Percentiles rank a stretch among this genome's conserved stretches.
Evolutionary conservation across 2,888 invertebrate species (phyloP).

Genomic region (Cetonia aurata): DNA sequence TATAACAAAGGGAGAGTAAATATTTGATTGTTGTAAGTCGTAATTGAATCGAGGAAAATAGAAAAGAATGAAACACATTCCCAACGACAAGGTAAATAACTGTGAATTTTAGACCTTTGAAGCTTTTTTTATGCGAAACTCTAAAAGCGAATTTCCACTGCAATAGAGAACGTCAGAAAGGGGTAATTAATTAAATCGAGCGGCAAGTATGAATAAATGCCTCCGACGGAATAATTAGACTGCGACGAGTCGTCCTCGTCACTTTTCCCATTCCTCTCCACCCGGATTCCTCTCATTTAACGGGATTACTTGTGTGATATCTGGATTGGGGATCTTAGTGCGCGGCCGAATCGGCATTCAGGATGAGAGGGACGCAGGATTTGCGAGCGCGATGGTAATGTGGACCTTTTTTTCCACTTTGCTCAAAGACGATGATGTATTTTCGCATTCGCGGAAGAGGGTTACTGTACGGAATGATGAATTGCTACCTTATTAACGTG

Average conservation of each 20-base stretch:
- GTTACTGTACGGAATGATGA: conserved; percentile 10
- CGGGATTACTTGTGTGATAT: conserved; percentile 14
- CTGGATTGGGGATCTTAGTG: conserved; percentile 15
- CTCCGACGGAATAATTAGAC: too few species aligned
- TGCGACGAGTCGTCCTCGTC: background rate
- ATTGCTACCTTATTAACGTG: conserved; percentile 9
- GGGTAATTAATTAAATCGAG: too few species aligned
- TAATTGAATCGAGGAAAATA: too few species aligned
- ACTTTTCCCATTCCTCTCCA: background rate
- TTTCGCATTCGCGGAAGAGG: conserved; percentile 5
- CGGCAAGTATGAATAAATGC: too few species aligned
- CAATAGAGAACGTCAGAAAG: too few species aligned
- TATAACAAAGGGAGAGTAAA: too few species aligned
- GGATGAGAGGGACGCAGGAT: conserved; percentile 7
- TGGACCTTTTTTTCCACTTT: conserved; percentile 5
- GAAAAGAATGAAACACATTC: too few species aligned
- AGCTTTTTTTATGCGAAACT: too few species aligned
- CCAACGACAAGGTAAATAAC: too few species aligned
- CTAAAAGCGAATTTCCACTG: too few species aligned
- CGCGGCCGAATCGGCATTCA: conserved; percentile 14
- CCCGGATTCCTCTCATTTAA: conserved; percentile 4
- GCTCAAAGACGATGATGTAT: conserved; percentile 11
- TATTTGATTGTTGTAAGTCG: too few species aligned
- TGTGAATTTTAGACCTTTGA: too few species aligned
- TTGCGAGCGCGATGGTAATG: conserved; percentile 7